Evolutionary conservation across 2,797 vertebrate species (phyloP).

Genomic region (Phalanger gymnotis): DNA sequence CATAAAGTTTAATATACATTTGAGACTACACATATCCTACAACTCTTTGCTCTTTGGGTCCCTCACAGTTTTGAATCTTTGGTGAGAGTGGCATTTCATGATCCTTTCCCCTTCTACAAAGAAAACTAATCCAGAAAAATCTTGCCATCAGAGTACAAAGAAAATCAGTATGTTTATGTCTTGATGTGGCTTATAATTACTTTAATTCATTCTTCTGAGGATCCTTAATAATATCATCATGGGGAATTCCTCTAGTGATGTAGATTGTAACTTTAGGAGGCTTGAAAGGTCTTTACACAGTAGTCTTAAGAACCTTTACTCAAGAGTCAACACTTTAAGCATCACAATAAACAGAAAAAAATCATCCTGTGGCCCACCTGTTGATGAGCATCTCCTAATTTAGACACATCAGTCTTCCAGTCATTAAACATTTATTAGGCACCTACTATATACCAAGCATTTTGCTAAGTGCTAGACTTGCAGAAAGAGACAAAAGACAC

Average conservation of each 20-base stretch:
- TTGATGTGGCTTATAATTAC: not conserved
- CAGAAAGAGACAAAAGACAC: not conserved
- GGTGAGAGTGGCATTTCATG: not conserved
- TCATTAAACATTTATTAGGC: not conserved
- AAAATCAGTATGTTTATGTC: not conserved
- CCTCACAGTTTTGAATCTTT: not conserved
- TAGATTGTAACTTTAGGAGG: not conserved
- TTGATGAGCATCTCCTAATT: not conserved
- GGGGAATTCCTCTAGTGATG: not conserved
- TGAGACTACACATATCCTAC: not conserved
- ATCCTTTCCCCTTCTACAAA: not conserved
- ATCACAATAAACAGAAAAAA: not conserved
- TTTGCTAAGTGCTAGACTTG: not conserved
- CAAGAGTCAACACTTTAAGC: not conserved
- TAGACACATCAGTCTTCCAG: not conserved
- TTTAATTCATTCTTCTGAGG: not conserved
- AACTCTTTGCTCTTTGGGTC: not conserved
- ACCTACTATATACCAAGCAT: not conserved
- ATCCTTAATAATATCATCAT: not conserved
- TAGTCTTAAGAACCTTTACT: not conserved
- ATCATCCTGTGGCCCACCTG: not conserved
- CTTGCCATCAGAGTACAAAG: not conserved
- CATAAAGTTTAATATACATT: no score
- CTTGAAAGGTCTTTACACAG: not conserved
- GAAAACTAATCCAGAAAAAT: not conserved